Evolutionary conservation across 1,140 invertebrate genomes (phyloP).

Genomic region (Brachionus manjavacas): DNA sequence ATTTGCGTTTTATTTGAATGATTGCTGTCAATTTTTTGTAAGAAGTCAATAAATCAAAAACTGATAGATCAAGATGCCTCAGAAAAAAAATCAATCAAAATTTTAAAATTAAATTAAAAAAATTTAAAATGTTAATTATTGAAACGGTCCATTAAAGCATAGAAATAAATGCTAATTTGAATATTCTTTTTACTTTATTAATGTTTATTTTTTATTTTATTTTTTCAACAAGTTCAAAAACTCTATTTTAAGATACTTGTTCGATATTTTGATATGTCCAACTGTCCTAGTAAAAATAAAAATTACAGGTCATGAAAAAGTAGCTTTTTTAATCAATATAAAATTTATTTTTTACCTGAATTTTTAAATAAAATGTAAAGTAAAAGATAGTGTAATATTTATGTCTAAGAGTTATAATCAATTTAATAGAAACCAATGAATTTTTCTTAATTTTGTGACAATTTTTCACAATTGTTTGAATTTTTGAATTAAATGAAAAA

Average conservation of each 20-base stretch:
- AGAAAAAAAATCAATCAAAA: slow-evolving; percentile 24
- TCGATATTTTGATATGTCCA: background rate
- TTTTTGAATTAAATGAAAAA: background rate
- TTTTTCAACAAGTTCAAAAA: background rate
- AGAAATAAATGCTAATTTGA: background rate
- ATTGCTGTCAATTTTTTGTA: slow-evolving; percentile 1
- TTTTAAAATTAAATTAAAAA: background rate
- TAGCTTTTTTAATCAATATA: background rate
- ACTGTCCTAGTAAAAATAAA: background rate
- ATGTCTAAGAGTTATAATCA: no score
- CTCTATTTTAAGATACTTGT: background rate
- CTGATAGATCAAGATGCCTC: background rate
- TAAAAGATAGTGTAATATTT: no score
- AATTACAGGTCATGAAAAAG: background rate
- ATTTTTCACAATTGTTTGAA: no score
- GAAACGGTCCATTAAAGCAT: background rate
- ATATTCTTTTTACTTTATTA: background rate
- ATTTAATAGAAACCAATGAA: no score
- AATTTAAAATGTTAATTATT: slow-evolving; percentile 17
- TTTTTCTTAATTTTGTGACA: background rate
- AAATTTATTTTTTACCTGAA: background rate
- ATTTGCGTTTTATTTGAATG: slow-evolving; percentile 10
- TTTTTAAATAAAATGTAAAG: background rate
- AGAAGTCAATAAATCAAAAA: slow-evolving; percentile 31
- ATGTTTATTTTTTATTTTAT: background rate